These are phyloP conservation scores for Cossypha niveicapilla DNA, from an alignment of 2,797 vertebrate genomes.

Conservation along the genomic window DNA sequence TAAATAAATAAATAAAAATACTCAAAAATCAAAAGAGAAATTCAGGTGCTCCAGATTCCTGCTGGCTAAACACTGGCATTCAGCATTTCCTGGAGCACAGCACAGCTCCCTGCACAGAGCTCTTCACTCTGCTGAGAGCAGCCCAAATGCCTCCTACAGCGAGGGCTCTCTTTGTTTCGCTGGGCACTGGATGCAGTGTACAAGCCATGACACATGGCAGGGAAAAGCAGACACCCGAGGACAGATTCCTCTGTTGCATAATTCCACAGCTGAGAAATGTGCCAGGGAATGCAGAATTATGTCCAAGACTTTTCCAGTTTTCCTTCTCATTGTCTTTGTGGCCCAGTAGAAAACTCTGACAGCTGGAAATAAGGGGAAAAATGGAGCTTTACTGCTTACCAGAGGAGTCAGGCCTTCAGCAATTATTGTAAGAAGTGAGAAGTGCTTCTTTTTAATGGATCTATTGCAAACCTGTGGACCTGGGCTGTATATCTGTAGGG, in stretches of 20 bases:
- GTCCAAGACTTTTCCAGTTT: background rate
- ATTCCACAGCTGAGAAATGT: background rate
- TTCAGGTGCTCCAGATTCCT: background rate
- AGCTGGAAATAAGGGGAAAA: background rate
- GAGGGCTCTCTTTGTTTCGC: background rate
- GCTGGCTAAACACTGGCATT: background rate
- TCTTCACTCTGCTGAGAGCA: rapidly evolving
- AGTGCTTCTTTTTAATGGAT: background rate
- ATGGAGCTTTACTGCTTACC: background rate
- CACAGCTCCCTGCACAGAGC: background rate
- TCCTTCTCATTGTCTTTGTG: background rate
- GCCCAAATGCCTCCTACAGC: background rate
- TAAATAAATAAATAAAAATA: background rate
- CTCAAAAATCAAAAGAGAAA: background rate
- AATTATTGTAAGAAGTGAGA: background rate
- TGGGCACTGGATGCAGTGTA: background rate
- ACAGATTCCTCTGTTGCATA: background rate
- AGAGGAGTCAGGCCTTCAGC: background rate
- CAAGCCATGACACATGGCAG: background rate
- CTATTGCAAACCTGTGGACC: background rate
- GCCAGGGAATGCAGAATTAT: background rate
- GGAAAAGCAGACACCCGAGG: background rate
- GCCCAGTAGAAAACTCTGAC: background rate
- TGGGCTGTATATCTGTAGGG: rapidly evolving
- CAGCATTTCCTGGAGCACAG: background rate